Base-by-base conservation (phyloP, 1,140 invertebrate genomes). In the Listronotus oregonensis region DNA sequence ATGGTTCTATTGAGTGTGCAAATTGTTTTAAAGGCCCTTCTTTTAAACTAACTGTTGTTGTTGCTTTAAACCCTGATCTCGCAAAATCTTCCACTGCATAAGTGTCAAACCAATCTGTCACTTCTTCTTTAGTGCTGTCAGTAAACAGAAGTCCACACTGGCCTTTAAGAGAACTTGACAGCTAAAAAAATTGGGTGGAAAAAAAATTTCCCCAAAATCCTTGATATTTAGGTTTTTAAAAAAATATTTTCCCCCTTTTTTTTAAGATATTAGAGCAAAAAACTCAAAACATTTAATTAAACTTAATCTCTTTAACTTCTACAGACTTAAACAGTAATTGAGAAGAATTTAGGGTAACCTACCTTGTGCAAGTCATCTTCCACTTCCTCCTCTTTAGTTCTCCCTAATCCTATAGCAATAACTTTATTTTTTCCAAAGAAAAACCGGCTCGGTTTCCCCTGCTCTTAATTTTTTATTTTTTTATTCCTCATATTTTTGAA, bases 391-490 rank as follows among this genome's bases (percentile, higher is more conserved):
- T 91, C 91, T 62, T 87, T 81, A n/a, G 85, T 88, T 76, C 87
- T 88, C 0, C 97, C 97, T 32, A 99, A 82, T 42, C 93, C 97
- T 47, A 98, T 80, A 37, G 89, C 88, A 87, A 99, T 96, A 0
- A 99, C 90, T 84, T 95, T 96, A 78, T 98, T 99, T 85, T 99
- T 99, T 6, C 96, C 97, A 82, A 99, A 97, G 78, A 97, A 97
- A 80, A 99, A 97, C 75, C 91, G 90, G 39, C 94, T 92, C 65
- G 94, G 89, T 73, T 89, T 92, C 94, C 94, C 97, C 75, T 95
- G 86, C 57, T 87, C 85, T 58, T 95, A 80, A 4, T 93, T 88
- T 82, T 97, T 95, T 47, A 99, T 82, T 79, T 94, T 90, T 61
- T 86, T 88, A 78, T 96, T 98, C 63, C 96, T 84, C 92, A 98